Conservation (phyloP, 2,888 invertebrate genomes). For the Chrysolina oricalcia region DNA sequence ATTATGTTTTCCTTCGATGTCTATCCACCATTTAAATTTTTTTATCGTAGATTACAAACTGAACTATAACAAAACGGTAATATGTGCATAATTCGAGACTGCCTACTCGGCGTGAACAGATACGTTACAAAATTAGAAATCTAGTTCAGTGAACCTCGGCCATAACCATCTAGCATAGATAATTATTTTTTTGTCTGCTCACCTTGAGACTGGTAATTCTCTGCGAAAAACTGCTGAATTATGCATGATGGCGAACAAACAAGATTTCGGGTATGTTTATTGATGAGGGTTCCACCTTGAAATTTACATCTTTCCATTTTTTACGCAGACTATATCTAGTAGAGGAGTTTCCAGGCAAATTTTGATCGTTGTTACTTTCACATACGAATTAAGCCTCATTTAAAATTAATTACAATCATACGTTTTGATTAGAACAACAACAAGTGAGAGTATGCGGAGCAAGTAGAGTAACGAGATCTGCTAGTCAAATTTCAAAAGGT, state of each 20-base stretch:
- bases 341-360: no score
- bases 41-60: conserved; percentile 17
- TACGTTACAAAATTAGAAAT: conserved; percentile 54
- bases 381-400: no score
- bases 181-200: conserved; percentile 52
- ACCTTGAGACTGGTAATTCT: conserved; percentile 50
- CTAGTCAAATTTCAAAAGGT: no score
- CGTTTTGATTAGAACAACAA: no score
- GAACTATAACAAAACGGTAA: conserved; percentile 27
- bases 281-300: conserved; percentile 40
- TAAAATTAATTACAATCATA: no score
- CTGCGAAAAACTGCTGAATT: conserved; percentile 34
- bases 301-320: conserved; percentile 21
- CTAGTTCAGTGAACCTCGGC: conserved; percentile 52
- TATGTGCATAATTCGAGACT: conserved; percentile 9
- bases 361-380: no score
- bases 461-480: no score
- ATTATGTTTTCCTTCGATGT: no score
- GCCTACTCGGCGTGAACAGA: conserved; percentile 43
- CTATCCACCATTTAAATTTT: not conserved
- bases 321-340: not conserved
- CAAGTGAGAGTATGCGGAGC: no score
- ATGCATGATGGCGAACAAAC: conserved; percentile 31
- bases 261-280: conserved; percentile 31
- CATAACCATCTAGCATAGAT: conserved; percentile 47